Conservation (phyloP, 2,888 invertebrate genomes). For the Chalcosyrphus nemorum region DNA sequence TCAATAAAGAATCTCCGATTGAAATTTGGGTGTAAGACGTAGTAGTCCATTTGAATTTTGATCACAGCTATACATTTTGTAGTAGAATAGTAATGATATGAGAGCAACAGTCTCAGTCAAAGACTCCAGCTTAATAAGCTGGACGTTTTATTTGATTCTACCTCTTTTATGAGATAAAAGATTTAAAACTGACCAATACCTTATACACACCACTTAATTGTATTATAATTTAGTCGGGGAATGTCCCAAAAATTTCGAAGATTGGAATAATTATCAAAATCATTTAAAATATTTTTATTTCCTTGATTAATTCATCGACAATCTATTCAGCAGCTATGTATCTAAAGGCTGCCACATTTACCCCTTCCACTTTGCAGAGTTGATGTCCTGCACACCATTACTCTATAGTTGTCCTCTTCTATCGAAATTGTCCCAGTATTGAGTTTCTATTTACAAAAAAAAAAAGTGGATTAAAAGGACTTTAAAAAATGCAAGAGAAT, state of each 20-base stretch:
- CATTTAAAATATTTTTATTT: not conserved
- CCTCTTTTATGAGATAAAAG: not conserved
- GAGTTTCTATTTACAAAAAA: constrained; percentile 23
- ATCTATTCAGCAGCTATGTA: not conserved
- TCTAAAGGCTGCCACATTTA: constrained; percentile 1
- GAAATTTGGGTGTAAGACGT: too few relatives aligned
- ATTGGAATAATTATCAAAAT: not conserved
- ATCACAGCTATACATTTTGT: too few relatives aligned
- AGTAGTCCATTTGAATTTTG: too few relatives aligned
- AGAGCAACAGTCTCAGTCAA: too few relatives aligned
- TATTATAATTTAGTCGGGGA: not conserved
- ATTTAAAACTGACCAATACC: not conserved
- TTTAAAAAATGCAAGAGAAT: not conserved
- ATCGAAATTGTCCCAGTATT: constrained; percentile 22
- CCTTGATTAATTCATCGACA: not conserved
- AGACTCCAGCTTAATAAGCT: too few relatives aligned
- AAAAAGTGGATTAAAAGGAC: not conserved
- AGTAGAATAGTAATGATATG: too few relatives aligned
- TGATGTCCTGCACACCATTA: not conserved
- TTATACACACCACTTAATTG: not conserved
- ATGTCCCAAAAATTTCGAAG: not conserved
- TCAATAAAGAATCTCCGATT: too few relatives aligned
- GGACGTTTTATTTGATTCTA: too few relatives aligned
- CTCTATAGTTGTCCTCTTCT: constrained; percentile 1
- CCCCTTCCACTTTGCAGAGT: not conserved